These are phyloP conservation scores for Ptilodon capucinus DNA, from an alignment of 2,888 invertebrate species.

Conservation along the genomic window DNA sequence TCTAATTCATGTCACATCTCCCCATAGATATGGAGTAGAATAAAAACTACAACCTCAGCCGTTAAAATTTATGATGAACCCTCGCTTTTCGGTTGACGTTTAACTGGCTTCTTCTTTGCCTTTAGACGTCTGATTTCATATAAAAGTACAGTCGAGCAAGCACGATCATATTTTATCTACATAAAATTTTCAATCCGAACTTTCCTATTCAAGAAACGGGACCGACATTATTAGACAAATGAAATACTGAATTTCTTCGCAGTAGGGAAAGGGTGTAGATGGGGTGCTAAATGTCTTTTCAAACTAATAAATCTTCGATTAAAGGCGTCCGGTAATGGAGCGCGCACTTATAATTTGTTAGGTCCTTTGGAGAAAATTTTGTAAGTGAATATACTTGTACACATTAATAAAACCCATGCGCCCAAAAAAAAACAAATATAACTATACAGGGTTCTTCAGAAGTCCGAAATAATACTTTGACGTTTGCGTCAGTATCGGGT, in stretches of 20 bases:
- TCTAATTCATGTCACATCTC: too few species aligned
- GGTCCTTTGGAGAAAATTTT: slow-evolving; percentile 8
- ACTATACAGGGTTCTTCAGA: too few species aligned
- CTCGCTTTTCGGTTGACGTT: too few species aligned
- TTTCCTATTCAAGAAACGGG: slow-evolving; percentile 10
- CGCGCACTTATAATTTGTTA: slow-evolving; percentile 36
- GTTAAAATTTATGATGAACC: too few species aligned
- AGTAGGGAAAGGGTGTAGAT: slow-evolving; percentile 46
- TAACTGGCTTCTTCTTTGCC: too few species aligned
- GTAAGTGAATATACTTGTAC: background rate
- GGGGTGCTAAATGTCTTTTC: slow-evolving; percentile 53
- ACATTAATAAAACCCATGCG: too few species aligned
- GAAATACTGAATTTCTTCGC: slow-evolving; percentile 44
- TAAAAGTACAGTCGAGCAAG: background rate
- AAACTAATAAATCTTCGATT: slow-evolving; percentile 54
- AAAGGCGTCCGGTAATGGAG: slow-evolving; percentile 44
- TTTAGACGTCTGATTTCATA: too few species aligned
- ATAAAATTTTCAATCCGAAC: slow-evolving; percentile 9
- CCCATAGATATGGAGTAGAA: too few species aligned
- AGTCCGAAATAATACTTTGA: too few species aligned
- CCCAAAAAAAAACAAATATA: too few species aligned
- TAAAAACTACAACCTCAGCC: too few species aligned
- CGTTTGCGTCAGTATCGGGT: too few species aligned
- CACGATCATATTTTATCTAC: background rate
- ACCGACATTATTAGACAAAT: slow-evolving; percentile 31